phyloP scores from a whole-genome alignment of 2,888 invertebrate genomes.

The Keiferia lycopersicella region DNA sequence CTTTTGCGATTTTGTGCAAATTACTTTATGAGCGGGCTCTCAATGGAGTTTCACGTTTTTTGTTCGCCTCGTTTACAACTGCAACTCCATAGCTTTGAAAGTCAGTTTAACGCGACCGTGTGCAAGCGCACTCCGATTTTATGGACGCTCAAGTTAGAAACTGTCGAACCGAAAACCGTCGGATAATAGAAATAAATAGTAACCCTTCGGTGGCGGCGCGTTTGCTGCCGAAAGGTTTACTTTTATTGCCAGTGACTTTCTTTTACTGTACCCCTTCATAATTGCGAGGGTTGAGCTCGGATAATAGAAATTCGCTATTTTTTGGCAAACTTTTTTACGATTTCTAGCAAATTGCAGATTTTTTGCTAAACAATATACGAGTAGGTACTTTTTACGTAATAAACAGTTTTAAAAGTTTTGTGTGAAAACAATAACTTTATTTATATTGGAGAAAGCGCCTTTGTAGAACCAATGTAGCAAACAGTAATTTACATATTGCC shows the following conservation, averaged over 20 bases:
- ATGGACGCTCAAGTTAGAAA: constrained; percentile 49
- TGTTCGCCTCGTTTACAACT: constrained; percentile 62
- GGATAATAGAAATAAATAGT: constrained; percentile 73
- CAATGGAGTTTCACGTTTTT: constrained; percentile 62
- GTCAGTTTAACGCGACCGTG: constrained; percentile 48
- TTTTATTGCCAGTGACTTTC: constrained; percentile 75
- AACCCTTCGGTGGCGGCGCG: constrained; percentile 75
- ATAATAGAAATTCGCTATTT: constrained; percentile 55
- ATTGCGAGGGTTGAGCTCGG: constrained; percentile 66
- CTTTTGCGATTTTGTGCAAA: constrained; percentile 80
- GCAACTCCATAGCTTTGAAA: constrained; percentile 50
- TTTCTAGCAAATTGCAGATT: constrained; percentile 43
- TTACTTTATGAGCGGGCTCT: constrained; percentile 74
- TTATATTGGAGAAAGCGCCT: not conserved
- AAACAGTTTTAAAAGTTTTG: constrained; percentile 2
- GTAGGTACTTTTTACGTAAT: constrained; percentile 17
- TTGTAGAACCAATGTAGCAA: not conserved
- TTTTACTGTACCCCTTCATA: constrained; percentile 73
- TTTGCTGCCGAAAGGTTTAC: constrained; percentile 76
- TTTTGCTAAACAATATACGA: constrained; percentile 28
- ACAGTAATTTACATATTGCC: not conserved
- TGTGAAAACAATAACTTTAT: not conserved
- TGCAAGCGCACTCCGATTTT: constrained; percentile 56
- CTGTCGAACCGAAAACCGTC: constrained; percentile 60
- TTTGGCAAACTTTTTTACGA: constrained; percentile 54